Conservation (phyloP, 2,888 invertebrate species). For the Stenchaetothrips biformis region DNA sequence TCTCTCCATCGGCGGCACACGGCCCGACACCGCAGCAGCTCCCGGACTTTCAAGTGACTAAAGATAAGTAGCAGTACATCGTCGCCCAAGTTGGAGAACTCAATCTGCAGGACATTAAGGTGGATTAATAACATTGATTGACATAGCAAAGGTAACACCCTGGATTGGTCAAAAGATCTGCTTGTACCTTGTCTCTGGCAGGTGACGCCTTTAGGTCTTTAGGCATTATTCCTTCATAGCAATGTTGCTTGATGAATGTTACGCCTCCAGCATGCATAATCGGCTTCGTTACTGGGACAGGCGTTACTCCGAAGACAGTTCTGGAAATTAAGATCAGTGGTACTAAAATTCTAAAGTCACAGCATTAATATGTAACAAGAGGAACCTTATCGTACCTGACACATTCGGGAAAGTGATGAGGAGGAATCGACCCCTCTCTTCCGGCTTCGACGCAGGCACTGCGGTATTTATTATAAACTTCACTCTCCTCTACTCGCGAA, state of each 20-base stretch:
- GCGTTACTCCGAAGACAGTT: slow-evolving; percentile 69
- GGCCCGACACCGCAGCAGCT: no score
- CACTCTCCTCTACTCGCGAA: slow-evolving; percentile 71
- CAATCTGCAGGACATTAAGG: no score
- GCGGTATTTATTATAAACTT: slow-evolving; percentile 85
- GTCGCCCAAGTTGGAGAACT: no score
- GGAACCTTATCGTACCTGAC: slow-evolving; percentile 59
- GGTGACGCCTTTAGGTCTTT: no score
- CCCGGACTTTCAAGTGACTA: no score
- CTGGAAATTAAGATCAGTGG: slow-evolving; percentile 47
- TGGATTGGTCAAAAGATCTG: no score
- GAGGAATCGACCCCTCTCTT: slow-evolving; percentile 76
- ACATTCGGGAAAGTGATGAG: slow-evolving; percentile 78
- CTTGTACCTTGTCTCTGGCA: no score
- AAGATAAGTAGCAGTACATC: no score
- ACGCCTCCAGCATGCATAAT: slow-evolving; percentile 36
- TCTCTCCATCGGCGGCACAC: no score
- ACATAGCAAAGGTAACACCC: no score
- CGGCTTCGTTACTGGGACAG: slow-evolving; percentile 33
- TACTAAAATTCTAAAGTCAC: slow-evolving; percentile 15
- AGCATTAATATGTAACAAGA: slow-evolving; percentile 24
- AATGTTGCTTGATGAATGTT: slow-evolving; percentile 51
- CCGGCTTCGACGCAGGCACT: slow-evolving; percentile 79
- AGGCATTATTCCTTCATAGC: slow-evolving; percentile 66
- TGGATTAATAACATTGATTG: no score